Conservation (phyloP, 2,888 invertebrate genomes). For the Athrips mouffetella region DNA sequence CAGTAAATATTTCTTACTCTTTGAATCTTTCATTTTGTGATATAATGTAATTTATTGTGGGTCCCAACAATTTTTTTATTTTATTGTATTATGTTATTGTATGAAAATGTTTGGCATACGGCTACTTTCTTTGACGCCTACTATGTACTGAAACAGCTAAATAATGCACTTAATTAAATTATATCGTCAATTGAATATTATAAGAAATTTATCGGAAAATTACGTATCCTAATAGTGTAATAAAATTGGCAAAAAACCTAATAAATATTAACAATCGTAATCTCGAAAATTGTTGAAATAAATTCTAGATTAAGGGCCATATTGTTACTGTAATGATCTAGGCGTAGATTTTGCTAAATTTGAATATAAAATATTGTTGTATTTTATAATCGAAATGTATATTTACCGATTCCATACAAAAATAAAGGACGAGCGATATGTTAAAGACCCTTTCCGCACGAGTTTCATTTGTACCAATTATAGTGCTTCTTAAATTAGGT, state of each 20-base stretch:
- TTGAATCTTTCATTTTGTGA: too few species aligned
- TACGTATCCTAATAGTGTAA: conserved; percentile 24
- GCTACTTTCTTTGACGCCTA: too few species aligned
- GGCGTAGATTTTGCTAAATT: conserved; percentile 42
- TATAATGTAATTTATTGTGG: too few species aligned
- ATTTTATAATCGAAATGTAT: conserved; percentile 16
- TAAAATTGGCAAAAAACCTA: conserved; percentile 31
- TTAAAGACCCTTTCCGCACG: too few species aligned
- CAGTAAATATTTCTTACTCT: too few species aligned
- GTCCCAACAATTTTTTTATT: too few species aligned
- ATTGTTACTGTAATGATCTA: conserved; percentile 27
- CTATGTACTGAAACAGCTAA: not conserved
- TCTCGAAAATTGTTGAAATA: conserved; percentile 34
- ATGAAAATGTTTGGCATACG: too few species aligned
- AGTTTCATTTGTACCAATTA: too few species aligned
- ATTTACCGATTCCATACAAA: not conserved
- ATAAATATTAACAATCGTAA: conserved; percentile 28
- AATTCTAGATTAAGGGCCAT: conserved; percentile 30
- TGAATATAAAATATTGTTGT: conserved; percentile 19
- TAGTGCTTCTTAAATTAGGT: too few species aligned
- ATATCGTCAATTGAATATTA: conserved; percentile 9
- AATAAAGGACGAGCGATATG: too few species aligned
- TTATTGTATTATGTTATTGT: too few species aligned
- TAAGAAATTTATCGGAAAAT: not conserved
- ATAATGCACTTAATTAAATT: conserved; percentile 1